Conservation (phyloP, 2,888 invertebrate genomes). For the Orthosia incerta region DNA sequence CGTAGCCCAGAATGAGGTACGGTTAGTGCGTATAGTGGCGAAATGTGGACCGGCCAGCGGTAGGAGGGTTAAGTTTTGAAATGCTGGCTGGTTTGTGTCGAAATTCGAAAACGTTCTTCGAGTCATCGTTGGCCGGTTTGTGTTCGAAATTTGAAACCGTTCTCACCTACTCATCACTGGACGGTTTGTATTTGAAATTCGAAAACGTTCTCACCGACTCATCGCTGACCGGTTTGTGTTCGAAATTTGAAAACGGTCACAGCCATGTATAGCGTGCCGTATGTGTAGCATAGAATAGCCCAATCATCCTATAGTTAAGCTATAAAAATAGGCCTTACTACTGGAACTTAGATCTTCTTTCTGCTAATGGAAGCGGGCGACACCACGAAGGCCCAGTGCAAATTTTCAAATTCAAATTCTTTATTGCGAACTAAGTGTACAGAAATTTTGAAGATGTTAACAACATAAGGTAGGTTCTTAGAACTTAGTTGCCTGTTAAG, state of each 20-base stretch:
- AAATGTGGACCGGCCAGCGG: conserved; percentile 63
- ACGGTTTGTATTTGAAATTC: not conserved
- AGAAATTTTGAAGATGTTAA: no score
- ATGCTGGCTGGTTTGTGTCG: not conserved
- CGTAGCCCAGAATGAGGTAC: conserved; percentile 73
- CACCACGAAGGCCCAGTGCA: no score
- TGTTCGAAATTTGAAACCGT: not conserved
- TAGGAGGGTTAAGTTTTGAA: conserved; percentile 38
- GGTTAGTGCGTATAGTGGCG: conserved; percentile 75
- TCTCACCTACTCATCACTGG: not conserved
- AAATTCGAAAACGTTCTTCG: no score
- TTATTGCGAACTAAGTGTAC: no score
- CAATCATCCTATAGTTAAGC: not conserved
- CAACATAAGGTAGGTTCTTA: no score
- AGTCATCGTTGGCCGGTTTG: not conserved
- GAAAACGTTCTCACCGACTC: no score
- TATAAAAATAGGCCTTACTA: not conserved
- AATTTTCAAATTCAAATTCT: no score
- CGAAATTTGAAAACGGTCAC: no score
- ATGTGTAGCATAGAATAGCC: not conserved
- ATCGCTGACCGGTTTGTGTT: no score
- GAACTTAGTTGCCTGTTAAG: no score
- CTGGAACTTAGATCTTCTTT: not conserved
- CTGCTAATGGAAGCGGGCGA: not conserved
- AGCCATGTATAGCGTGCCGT: not conserved